Evolutionary conservation across 2,888 invertebrate genomes (phyloP), one percentile per base, ranked within the genome.

Genomic region (Andrena praecox): DNA sequence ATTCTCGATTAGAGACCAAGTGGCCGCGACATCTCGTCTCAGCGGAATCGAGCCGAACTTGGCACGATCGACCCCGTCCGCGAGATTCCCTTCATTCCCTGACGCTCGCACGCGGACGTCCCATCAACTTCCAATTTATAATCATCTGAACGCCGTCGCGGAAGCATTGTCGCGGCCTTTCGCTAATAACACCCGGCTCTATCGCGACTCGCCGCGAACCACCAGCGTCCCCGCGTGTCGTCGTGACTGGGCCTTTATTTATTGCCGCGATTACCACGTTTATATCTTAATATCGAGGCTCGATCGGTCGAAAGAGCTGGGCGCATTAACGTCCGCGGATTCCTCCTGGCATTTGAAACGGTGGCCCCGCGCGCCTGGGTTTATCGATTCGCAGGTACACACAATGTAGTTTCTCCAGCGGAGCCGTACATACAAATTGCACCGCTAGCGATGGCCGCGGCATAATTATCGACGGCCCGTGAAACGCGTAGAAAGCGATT

Each of bases 401-500:
- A 50, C 73, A 56, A 54, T 67, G 82, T 59, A 54, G 77, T 87
- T 86, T 85, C 86, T 67, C 82, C 62, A 59, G 66, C 33, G 2
- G 56, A 35, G 68, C 20, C 60, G 64, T n/a, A 52, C 76, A 60
- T 80, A 76, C 75, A 76, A 87, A 87, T 87, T 83, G 74, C 80
- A 24, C 52, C 74, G 48, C n/a, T n/a, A 31, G 66, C 67, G 81
- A 82, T 69, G 24, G 48, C 63, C 67, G 68, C 72, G 69, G 63
- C 72, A 77, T 82, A 85, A 88, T 88, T 87, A 89, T 88, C 85
- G 85, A 85, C 62, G 67, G 60, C 60, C 68, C 73, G 87, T 62
- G 87, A 89, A 87, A 85, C 81, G 82, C 79, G 69, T 86, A 87
- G 88, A 89, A 89, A 88, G 89, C 89, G 84, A 89, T 88, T 87